Base-by-base conservation (phyloP, 1,140 invertebrate genomes). In the Leptopilina clavipes region DNA sequence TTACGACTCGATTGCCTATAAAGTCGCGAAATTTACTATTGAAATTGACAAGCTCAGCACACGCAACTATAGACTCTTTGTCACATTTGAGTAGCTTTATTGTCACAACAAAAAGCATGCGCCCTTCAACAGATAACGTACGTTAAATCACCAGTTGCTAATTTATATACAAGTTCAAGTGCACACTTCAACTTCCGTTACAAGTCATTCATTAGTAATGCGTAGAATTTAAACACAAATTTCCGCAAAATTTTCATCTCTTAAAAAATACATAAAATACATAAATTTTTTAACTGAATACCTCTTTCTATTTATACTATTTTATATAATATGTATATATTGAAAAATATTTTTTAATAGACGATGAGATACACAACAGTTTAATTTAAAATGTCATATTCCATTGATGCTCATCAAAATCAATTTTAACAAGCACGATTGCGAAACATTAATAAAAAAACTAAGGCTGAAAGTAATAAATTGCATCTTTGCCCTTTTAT, bases 1-100 rank as follows among this genome's bases (percentile, higher is more conserved):
- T 25, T 22, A 54, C 54, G 17, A 11, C 45, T 17, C n/a, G 44
- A 59, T 76, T 70, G 74, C 78, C 48, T 76, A 31, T 31, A 65
- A 65, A 65, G 12, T 65, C 22, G 22, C 59, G 22, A 65, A 65
- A 65, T 65, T 65, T 37, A 6, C 59, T 31, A 65, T 31, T 65
- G 22, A 12, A n/a, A n/a, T 65, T 65, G 25, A 31, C 22, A 65
- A 31, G 6, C 25, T 37, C 22, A 14, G 25, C 22, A n/a, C 25
- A 31, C 12, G 5, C 25, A 65, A 31, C 25, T 31, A 65, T 25
- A 31, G 14, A 25, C 9, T 65, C 59, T 25, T 59, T 25, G 56
- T 59, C 10, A 59, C 22, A 59, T 6, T 25, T 9, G 11, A 65
- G 22, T n/a, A 65, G 22, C 6, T 31, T 65, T 65, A 31, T 65